A percentile compares a stretch with the other conserved stretches of the same genome.
phyloP scores from a whole-genome alignment of 2,113 vertebrate species.

The Cavia aperea region DNA sequence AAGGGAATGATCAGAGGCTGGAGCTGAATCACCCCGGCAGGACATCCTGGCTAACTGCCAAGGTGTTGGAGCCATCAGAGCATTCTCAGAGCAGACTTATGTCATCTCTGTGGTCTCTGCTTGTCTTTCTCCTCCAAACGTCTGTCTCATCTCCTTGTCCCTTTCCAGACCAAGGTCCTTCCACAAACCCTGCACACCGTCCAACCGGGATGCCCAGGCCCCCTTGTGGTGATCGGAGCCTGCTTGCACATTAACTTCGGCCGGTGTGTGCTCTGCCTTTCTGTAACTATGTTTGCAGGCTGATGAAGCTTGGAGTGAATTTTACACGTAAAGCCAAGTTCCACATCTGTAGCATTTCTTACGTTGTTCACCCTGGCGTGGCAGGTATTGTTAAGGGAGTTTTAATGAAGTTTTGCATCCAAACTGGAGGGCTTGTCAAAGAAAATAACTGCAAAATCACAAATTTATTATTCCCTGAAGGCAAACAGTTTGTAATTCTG shows the following conservation, averaged over 20 bases:
- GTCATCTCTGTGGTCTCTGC: neutral
- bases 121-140: neutral
- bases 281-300: neutral
- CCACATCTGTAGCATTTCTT: neutral
- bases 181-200: neutral
- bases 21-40: constrained; percentile 23
- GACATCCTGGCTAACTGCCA: neutral
- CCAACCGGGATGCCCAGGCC: neutral
- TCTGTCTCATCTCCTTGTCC: neutral
- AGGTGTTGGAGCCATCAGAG: neutral
- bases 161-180: neutral
- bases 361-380: neutral
- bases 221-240: neutral
- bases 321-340: neutral
- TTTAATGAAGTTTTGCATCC: neutral
- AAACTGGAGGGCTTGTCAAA: constrained; percentile 27
- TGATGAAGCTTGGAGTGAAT: neutral
- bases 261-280: neutral
- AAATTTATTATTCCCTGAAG: neutral
- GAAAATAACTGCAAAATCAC: neutral
- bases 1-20: constrained; percentile 30
- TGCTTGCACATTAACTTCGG: neutral
- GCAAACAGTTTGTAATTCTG: neutral
- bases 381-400: neutral
- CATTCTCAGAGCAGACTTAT: neutral